Percentiles rank a stretch among this genome's conserved stretches.
These are phyloP conservation scores for Eublepharis macularius DNA, from an alignment of 2,113 vertebrate genomes.

Conservation along the genomic window DNA sequence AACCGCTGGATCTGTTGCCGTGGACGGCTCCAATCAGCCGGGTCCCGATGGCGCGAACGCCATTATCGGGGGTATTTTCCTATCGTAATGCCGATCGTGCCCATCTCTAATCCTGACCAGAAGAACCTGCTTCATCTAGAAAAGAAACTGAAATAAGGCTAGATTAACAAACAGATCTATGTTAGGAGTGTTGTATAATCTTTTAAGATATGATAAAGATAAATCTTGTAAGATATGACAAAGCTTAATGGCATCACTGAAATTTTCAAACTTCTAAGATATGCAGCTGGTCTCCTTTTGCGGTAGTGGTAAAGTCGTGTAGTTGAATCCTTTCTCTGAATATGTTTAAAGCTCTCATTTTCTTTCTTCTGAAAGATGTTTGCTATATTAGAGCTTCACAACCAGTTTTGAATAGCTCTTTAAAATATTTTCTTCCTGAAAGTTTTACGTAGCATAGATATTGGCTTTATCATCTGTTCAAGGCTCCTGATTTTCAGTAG, in stretches of 20 bases:
- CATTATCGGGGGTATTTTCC: no score
- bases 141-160: not conserved
- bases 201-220: no score
- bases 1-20: no score
- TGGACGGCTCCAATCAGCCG: no score
- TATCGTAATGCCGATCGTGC: no score
- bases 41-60: no score
- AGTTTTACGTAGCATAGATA: not conserved
- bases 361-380: not conserved
- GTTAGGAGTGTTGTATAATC: no score
- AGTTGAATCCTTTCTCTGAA: not conserved
- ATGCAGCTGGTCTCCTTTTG: not conserved
- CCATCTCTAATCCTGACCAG: no score
- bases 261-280: not conserved
- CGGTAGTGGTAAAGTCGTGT: not conserved
- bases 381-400: not conserved
- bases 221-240: no score
- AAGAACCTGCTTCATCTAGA: not conserved
- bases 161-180: no score
- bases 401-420: not conserved
- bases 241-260: no score
- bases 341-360: not conserved
- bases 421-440: not conserved
- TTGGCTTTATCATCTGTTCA: not conserved
- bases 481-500: not conserved